A percentile compares a stretch with the other conserved stretches of the same genome.
phyloP scores from a whole-genome alignment of 2,797 vertebrate genomes.

The Centroberyx gerrardi region DNA sequence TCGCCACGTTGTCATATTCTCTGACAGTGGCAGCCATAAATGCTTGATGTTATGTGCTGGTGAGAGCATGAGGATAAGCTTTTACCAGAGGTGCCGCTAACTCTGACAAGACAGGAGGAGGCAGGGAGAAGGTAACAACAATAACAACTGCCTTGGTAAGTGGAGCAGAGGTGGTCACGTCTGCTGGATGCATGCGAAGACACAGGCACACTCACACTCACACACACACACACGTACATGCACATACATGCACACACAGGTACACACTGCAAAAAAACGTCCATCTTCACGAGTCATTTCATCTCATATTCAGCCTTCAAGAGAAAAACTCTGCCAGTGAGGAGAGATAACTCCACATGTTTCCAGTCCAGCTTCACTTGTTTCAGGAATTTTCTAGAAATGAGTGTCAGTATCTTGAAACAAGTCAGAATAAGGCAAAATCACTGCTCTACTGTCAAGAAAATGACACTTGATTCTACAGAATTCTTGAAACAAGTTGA shows the following conservation, averaged over 20 bases:
- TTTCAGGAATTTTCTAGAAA: no score
- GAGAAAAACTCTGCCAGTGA: no score
- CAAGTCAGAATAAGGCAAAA: no score
- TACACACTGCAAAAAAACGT: not conserved
- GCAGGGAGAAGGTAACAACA: conserved; percentile 44
- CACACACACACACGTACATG: not conserved
- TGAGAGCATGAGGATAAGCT: conserved; percentile 77
- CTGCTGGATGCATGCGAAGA: conserved; percentile 9
- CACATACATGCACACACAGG: not conserved
- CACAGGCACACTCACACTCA: not conserved
- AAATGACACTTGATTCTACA: no score
- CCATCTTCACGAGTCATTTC: no score
- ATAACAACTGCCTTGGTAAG: conserved; percentile 24
- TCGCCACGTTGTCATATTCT: conserved; percentile 41
- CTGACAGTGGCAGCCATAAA: conserved; percentile 69
- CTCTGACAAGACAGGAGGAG: conserved; percentile 68
- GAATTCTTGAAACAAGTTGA: no score
- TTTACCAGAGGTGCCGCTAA: conserved; percentile 80
- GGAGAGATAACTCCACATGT: no score
- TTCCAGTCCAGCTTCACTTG: no score
- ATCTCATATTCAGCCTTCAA: no score
- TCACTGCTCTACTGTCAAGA: no score
- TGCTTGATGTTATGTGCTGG: conserved; percentile 74
- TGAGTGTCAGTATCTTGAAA: no score
- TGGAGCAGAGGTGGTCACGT: not conserved